Conservation (phyloP, 2,113 vertebrate species). For the Gallinago media region DNA sequence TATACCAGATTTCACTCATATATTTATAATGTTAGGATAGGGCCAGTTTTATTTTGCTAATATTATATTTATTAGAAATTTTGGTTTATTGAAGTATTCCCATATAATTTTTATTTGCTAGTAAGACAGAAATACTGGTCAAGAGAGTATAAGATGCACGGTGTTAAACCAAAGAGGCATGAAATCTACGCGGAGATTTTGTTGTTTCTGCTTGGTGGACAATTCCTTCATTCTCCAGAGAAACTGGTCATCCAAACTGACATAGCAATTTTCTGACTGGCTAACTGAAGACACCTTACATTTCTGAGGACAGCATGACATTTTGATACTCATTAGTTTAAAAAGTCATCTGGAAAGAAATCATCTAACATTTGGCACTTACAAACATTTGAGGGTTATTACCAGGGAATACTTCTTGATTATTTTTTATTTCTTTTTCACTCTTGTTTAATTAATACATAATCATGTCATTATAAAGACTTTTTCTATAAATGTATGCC, state of each 20-base stretch:
- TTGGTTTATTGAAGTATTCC: background rate
- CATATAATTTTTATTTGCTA: background rate
- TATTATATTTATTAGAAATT: background rate
- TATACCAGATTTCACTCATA: background rate
- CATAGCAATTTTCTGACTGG: conserved; percentile 43
- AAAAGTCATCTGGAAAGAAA: conserved; percentile 53
- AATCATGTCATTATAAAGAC: background rate
- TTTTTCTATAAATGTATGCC: background rate
- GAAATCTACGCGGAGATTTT: background rate
- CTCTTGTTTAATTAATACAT: background rate
- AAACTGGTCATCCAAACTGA: conserved; percentile 36
- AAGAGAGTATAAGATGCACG: background rate
- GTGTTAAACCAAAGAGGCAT: background rate
- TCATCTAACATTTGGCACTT: background rate
- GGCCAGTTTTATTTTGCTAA: background rate
- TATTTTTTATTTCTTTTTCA: background rate
- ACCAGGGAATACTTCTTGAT: background rate
- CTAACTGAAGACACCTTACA: background rate
- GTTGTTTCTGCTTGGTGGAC: conserved; percentile 12
- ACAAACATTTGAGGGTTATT: background rate
- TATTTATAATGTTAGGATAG: background rate
- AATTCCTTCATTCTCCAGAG: conserved; percentile 11
- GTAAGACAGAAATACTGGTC: background rate
- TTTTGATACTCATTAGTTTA: conserved; percentile 48
- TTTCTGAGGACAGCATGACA: background rate